A percentile compares a stretch with the other conserved stretches of the same genome.
Conservation (phyloP, 2,113 vertebrate genomes). For the Mus pahari region DNA sequence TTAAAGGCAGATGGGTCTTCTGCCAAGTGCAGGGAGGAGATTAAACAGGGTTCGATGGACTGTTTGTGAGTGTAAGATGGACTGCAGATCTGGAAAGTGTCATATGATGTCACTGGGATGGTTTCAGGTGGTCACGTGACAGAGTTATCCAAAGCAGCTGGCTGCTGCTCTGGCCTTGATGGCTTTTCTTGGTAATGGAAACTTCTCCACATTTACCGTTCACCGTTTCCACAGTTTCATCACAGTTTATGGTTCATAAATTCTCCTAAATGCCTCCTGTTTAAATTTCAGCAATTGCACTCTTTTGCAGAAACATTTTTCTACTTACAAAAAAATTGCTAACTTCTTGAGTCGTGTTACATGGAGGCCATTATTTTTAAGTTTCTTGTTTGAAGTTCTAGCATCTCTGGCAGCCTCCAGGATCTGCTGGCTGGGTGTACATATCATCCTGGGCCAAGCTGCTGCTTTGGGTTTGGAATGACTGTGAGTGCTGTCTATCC, state of each 20-base stretch:
- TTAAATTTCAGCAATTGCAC: not conserved
- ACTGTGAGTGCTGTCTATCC: not conserved
- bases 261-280: not conserved
- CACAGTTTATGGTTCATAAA: not conserved
- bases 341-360: not conserved
- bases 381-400: not conserved
- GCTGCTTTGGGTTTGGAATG: not conserved
- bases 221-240: constrained; percentile 57
- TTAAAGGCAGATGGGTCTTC: not conserved
- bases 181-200: constrained; percentile 45
- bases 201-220: constrained; percentile 10
- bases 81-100: constrained; percentile 48
- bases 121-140: constrained; percentile 26
- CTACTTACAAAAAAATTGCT: not conserved
- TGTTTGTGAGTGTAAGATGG: not conserved
- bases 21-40: not conserved
- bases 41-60: not conserved
- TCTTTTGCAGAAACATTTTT: not conserved
- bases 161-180: constrained; percentile 26
- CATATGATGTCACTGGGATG: constrained; percentile 1
- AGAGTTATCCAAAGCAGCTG: constrained; percentile 33
- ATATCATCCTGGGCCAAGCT: not conserved
- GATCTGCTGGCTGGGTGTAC: not conserved
- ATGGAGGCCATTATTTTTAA: not conserved
- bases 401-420: not conserved